A percentile compares a stretch with the other conserved stretches of the same genome.
Conservation (phyloP, 2,797 vertebrate species). For the Ibycter americanus region DNA sequence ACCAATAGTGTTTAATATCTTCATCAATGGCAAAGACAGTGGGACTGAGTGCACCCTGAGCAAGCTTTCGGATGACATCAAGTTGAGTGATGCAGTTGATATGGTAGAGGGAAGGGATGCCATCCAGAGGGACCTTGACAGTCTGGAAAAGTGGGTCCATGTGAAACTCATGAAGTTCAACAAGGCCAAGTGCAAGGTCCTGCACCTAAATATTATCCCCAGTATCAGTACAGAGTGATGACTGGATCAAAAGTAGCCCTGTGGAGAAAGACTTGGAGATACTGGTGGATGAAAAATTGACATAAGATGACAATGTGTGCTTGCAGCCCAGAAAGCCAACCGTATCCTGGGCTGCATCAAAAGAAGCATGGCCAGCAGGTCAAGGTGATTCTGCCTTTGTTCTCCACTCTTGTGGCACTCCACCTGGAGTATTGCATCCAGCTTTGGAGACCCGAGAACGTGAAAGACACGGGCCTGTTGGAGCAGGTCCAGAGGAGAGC, state of each 20-base stretch:
- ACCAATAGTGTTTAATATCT: neutral
- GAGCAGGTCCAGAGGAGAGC: neutral
- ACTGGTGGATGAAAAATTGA: too few species aligned
- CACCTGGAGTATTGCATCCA: neutral
- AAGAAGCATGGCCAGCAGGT: too few species aligned
- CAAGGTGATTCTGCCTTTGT: too few species aligned
- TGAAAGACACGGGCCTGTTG: neutral
- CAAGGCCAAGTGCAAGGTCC: neutral
- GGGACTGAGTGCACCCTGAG: neutral
- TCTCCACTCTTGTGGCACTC: neutral
- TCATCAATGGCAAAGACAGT: neutral
- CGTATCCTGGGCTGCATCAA: too few species aligned
- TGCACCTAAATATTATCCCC: neutral
- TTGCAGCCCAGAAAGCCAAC: too few species aligned
- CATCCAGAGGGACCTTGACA: too few species aligned
- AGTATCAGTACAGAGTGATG: neutral
- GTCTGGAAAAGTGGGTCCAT: neutral
- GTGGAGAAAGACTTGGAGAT: too few species aligned
- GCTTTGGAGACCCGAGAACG: neutral
- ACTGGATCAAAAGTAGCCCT: neutral
- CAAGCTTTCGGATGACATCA: neutral
- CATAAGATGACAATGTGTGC: too few species aligned
- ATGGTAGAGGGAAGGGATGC: neutral
- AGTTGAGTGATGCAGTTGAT: too few species aligned
- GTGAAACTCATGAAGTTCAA: neutral